These are phyloP conservation scores for Pediacus dermestoides DNA, from an alignment of 2,888 invertebrate species.

Conservation along the genomic window DNA sequence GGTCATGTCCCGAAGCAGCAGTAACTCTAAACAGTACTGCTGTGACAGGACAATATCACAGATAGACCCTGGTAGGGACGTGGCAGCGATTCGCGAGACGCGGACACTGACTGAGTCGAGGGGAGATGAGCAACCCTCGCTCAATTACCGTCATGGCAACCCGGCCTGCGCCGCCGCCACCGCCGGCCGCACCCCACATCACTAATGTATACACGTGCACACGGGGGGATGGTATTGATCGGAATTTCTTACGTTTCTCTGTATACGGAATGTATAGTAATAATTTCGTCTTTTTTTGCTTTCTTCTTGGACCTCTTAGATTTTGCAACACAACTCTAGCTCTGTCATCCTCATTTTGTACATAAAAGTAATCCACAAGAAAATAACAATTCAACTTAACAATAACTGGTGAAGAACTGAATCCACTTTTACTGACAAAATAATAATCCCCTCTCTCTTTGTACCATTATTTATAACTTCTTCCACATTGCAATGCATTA, in stretches of 20 bases:
- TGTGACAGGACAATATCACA: conserved; percentile 98
- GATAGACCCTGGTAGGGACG: conserved; percentile 50
- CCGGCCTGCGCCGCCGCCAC: conserved; percentile 48
- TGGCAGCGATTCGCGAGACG: conserved; percentile 48
- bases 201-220: conserved; percentile 50
- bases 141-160: conserved; percentile 49
- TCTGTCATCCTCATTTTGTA: too few species aligned
- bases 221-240: conserved; percentile 40
- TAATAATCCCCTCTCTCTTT: too few species aligned
- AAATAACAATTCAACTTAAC: too few species aligned
- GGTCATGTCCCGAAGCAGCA: conserved; percentile 92
- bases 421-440: too few species aligned
- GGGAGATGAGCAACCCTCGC: conserved; percentile 45
- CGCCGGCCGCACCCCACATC: conserved; percentile 50
- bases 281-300: too few species aligned
- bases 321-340: too few species aligned
- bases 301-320: too few species aligned
- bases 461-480: too few species aligned
- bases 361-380: too few species aligned
- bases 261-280: too few species aligned
- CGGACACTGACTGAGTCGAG: conserved; percentile 55
- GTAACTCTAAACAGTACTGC: conserved; percentile 83
- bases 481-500: too few species aligned
- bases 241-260: conserved; percentile 5
- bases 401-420: too few species aligned